Conservation (phyloP, 1,140 invertebrate species). For the Sweltsa coloradensis region DNA sequence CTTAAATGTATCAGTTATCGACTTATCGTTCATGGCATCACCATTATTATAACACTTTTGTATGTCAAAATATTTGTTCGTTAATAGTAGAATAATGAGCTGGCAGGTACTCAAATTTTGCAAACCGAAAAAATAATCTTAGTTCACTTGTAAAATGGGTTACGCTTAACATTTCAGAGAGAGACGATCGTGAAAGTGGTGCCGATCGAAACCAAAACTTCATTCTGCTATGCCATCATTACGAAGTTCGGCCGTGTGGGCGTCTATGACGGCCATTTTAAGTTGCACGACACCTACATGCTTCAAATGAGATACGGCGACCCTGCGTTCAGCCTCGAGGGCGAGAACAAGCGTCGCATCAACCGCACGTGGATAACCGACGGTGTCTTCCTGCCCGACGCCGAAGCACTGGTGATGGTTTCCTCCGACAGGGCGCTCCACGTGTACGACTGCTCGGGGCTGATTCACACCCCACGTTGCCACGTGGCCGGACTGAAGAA, state of each 20-base stretch:
- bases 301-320: conserved; percentile 6
- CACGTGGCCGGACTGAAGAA: conserved; percentile 35
- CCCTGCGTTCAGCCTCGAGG: background rate
- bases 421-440: conserved; percentile 37
- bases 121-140: too few species aligned
- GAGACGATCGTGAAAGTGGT: conserved; percentile 39
- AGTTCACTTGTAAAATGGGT: background rate
- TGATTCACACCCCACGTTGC: conserved; percentile 35
- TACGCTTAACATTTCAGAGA: conserved; percentile 25
- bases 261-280: conserved; percentile 34
- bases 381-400: conserved; percentile 36
- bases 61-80: too few species aligned
- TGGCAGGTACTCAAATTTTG: too few species aligned
- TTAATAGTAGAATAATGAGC: too few species aligned
- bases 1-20: too few species aligned
- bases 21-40: too few species aligned
- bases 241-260: conserved; percentile 37
- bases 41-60: too few species aligned
- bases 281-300: conserved; percentile 34
- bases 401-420: conserved; percentile 31
- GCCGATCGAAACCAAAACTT: conserved; percentile 31
- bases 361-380: conserved; percentile 38
- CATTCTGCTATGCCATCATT: conserved; percentile 39
- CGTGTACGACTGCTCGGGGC: conserved; percentile 35
- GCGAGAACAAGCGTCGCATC: background rate